These are phyloP conservation scores for Pygocentrus nattereri DNA, from an alignment of 2,797 vertebrate species.

Conservation along the genomic window DNA sequence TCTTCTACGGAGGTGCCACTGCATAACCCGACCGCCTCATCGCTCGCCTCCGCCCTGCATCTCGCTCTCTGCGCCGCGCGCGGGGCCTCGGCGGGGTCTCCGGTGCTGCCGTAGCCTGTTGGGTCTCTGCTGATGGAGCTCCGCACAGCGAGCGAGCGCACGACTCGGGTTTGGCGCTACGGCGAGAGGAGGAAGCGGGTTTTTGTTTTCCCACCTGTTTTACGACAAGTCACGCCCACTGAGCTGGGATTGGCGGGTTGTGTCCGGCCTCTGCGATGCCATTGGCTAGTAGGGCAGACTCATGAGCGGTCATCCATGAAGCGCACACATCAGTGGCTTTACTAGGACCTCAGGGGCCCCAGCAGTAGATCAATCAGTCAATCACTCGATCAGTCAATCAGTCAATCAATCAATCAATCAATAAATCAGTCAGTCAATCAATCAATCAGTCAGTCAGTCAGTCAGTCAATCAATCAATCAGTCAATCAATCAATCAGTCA, in stretches of 20 bases:
- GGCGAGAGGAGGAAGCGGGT: too few relatives aligned
- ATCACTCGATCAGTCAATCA: too few relatives aligned
- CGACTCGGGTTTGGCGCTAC: neutral
- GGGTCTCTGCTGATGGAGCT: neutral
- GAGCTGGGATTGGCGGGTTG: neutral
- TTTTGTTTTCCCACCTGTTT: neutral
- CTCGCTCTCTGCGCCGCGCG: neutral
- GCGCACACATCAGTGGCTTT: too few relatives aligned
- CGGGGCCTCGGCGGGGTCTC: neutral
- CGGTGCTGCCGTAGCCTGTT: neutral
- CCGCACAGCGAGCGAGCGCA: neutral
- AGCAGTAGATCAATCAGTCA: too few relatives aligned
- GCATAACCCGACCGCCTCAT: constrained; percentile 51
- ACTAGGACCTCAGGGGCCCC: too few relatives aligned
- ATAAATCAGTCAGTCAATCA: too few relatives aligned
- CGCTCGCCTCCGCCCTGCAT: neutral
- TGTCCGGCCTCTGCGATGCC: neutral
- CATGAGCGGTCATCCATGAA: neutral
- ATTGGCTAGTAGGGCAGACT: neutral
- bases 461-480: too few relatives aligned
- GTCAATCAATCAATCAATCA: too few relatives aligned
- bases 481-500: too few relatives aligned
- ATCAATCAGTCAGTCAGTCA: too few relatives aligned
- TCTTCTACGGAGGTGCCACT: constrained; percentile 67
- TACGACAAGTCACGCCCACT: neutral